phyloP scores from a whole-genome alignment of 2,113 vertebrate species.

The Anarhynchus alexandrinus region DNA sequence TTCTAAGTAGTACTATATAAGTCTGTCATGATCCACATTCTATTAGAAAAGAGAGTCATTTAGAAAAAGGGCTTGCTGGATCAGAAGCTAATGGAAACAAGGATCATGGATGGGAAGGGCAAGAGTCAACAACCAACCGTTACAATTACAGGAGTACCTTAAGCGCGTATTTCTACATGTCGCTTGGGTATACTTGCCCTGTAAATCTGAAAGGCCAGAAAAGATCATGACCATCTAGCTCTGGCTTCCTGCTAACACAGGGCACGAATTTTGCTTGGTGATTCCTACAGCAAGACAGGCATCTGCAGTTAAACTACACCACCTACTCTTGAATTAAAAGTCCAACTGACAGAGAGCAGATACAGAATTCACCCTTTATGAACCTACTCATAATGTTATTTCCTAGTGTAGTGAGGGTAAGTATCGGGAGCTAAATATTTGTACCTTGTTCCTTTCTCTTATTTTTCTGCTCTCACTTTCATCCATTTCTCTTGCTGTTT shows the following conservation, averaged over 20 bases:
- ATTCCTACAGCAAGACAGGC: not conserved
- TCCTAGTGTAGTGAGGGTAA: not conserved
- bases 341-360: not conserved
- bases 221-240: not conserved
- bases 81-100: not conserved
- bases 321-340: not conserved
- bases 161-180: not conserved
- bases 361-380: not conserved
- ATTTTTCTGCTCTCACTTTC: not conserved
- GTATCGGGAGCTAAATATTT: not conserved
- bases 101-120: not conserved
- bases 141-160: not conserved
- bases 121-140: not conserved
- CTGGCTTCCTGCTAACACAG: not conserved
- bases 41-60: not conserved
- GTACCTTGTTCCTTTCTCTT: not conserved
- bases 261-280: not conserved
- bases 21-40: not conserved
- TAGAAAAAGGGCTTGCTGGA: not conserved
- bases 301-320: not conserved
- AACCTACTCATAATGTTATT: not conserved
- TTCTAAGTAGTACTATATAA: not conserved
- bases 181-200: not conserved
- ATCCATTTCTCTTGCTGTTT: not conserved
- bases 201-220: not conserved